Base-by-base conservation (phyloP, 2,113 vertebrate species). In the Delphinus delphis region DNA sequence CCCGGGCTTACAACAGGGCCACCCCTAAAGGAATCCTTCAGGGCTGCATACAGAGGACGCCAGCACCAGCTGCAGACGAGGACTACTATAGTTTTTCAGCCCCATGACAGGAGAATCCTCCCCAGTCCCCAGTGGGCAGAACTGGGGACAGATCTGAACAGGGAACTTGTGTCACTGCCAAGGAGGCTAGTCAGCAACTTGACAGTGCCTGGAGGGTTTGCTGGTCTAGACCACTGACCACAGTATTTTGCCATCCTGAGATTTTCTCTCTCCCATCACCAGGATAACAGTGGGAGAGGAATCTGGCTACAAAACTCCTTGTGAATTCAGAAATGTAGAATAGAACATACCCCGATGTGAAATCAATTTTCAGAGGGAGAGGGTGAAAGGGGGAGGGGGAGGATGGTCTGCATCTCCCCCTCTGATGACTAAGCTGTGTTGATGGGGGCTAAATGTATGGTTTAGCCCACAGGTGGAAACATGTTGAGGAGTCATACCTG, bases 161-260 rank as follows among this genome's bases (percentile, higher is more conserved):
- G 23, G 50, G 28, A 87, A 33, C 28, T 25, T 47, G 44, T 38
- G 60, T 36, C 60, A 67, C 74, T 90, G 41, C 41, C 89, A 63
- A 77, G 31, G 62, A 93, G 71, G 71, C 96, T 60, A 96, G 77
- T 95, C 44, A 85, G 18, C 71, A 76, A 70, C 60, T 67, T 67
- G 36, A 93, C 11, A 58, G n/a, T 58, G 18, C 36, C 25, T 20
- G 13, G 44, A 74, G 36, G 17, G 33, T 65, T 53, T 71, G 26
- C 36, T 84, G 20, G 36, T 67, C 60, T 80, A 67, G 18, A 74
- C 41, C 36, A 50, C 6, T 3, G 62, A 15, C 36, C 53, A 89
- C 38, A 82, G 33, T 18, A 44, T 3, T 21, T 9, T 89, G 15
- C 38, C 21, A 74, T 41, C 36, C 41, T 38, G 67, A 50, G 73